Evolutionary conservation across 2,888 invertebrate species (phyloP).

Genomic region (Pemphredon lugubris): DNA sequence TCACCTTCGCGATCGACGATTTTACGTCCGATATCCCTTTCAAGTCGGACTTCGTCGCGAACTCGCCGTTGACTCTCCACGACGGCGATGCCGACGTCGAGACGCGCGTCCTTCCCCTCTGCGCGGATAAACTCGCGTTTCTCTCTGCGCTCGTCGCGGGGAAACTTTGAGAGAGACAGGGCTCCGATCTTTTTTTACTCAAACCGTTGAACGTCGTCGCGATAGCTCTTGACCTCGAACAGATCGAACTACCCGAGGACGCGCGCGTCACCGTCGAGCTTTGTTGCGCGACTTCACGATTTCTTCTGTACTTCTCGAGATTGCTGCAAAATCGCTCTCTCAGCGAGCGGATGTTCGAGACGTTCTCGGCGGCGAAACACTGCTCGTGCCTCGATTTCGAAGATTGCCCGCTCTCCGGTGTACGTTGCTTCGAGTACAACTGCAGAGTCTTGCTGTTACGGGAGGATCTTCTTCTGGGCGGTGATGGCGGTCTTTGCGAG

Average conservation of each 20-base stretch:
- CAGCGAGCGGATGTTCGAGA: constrained; percentile 84
- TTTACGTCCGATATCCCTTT: constrained; percentile 13
- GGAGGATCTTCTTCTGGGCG: constrained; percentile 90
- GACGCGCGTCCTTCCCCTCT: background rate
- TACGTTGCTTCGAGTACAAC: constrained; percentile 80
- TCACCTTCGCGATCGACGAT: background rate
- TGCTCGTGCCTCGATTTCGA: constrained; percentile 80
- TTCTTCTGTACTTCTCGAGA: constrained; percentile 78
- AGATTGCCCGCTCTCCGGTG: constrained; percentile 1
- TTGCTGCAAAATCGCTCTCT: constrained; percentile 85
- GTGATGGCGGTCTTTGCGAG: constrained; percentile 84
- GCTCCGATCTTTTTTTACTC: constrained; percentile 58
- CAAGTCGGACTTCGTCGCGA: constrained; percentile 1
- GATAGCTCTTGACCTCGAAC: constrained; percentile 10
- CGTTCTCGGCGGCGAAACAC: constrained; percentile 81
- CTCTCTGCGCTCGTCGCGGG: constrained; percentile 16
- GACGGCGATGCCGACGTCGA: constrained; percentile 6
- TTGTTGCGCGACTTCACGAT: constrained; percentile 33
- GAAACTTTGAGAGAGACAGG: constrained; percentile 50
- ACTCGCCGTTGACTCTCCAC: constrained; percentile 7
- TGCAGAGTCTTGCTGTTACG: constrained; percentile 87
- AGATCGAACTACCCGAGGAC: constrained; percentile 19
- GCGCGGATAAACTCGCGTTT: background rate
- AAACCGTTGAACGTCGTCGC: background rate
- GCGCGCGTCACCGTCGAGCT: constrained; percentile 11